Base-by-base conservation (phyloP, 92 coral and sea anemone species). In the Porites divaricata region DNA sequence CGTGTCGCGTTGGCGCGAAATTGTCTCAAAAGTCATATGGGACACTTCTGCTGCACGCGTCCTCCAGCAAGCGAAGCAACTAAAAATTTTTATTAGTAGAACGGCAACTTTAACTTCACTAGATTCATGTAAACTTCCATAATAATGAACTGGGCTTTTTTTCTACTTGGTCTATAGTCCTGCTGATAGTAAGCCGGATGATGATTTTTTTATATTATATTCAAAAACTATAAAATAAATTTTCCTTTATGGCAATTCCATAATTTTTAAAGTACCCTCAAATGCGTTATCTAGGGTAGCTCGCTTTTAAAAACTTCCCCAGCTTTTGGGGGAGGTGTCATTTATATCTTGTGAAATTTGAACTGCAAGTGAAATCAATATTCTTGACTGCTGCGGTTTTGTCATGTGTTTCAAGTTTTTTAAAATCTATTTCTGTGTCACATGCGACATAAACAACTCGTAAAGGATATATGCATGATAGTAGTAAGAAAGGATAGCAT, bases 1-100 rank as follows among this genome's bases (percentile, higher is more conserved):
- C 70, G 17, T 45, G 45, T 61, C 49, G 77, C 58, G 14, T 58
- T 82, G 86, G 79, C 86, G 86, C 86, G 86, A 82, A 82, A 82
- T 72, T 72, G 24, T 16, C 41, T 75, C 50, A 17, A 49, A 52
- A 72, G 45, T 62, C 86, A 82, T 62, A 63, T 62, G 71, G 56
- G 75, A 79, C 35, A 69, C 52, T 79, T 53, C 41, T 11, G 45
- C 14, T 67, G 6, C 66, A 23, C 16, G 41, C 53, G 56, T 19
- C 17, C 45, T 57, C 9, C 23, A 13, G 12, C 59, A 54, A 11
- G 59, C 59, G 3, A 11, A 12, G 59, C 12, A 54, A 12, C 14
- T 9, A 2, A 11, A 54, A 54, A 21, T 52, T 70, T 52, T 70
- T n/a, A 11, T 22, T n/a, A 21, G 15, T 52, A 24, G 11, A 16